Evolutionary conservation across 2,797 vertebrate genomes (phyloP).

Genomic region (Pampus argenteus): DNA sequence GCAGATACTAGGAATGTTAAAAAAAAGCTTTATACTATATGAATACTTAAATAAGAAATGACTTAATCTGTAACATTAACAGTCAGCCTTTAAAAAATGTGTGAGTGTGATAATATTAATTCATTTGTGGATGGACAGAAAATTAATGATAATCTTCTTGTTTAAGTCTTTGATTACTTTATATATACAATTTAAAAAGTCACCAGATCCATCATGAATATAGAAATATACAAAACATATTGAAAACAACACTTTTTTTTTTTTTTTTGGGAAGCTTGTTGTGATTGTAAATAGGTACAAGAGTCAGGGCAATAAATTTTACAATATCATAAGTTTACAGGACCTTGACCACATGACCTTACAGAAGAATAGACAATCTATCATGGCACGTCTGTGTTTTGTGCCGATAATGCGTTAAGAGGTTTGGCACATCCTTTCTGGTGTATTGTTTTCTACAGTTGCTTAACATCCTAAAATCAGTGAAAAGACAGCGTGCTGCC

Average conservation of each 20-base stretch:
- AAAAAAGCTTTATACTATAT: not conserved
- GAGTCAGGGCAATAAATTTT: not conserved
- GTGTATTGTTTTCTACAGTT: conserved; percentile 62
- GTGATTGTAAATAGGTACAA: not conserved
- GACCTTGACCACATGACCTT: conserved; percentile 17
- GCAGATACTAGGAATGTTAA: not conserved
- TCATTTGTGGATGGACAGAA: not conserved
- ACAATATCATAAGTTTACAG: not conserved
- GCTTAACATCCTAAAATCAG: conserved; percentile 54
- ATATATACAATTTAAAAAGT: not conserved
- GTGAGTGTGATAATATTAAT: not conserved
- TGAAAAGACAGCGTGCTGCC: conserved; percentile 53
- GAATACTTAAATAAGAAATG: not conserved
- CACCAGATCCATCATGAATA: not conserved
- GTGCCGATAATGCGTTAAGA: not conserved
- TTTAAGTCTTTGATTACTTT: too few relatives aligned
- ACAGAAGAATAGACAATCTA: conserved; percentile 11
- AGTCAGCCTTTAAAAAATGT: not conserved
- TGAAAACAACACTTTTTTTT: too few relatives aligned
- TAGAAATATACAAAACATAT: not conserved
- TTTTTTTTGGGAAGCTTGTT: too few relatives aligned
- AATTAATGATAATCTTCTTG: not conserved
- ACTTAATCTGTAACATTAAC: not conserved
- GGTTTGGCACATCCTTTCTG: conserved; percentile 47
- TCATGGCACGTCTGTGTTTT: conserved; percentile 24